These are phyloP conservation scores for Lordiphosa stackelbergi DNA, from an alignment of 1,140 invertebrate species.

Conservation along the genomic window DNA sequence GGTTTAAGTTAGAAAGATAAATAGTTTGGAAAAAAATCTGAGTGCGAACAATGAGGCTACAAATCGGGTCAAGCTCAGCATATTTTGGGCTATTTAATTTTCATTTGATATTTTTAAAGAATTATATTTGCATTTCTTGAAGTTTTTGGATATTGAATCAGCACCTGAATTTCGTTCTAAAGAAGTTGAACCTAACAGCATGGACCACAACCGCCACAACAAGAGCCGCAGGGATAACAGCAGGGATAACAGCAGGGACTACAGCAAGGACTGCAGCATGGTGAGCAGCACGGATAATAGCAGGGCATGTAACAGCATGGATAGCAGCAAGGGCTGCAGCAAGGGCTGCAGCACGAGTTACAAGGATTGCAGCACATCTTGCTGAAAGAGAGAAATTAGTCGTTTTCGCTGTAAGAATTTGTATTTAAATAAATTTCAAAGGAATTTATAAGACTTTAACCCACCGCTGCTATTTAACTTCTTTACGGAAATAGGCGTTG, in stretches of 20 bases:
- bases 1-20: neutral
- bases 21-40: no score
- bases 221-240: slow-evolving; percentile 11
- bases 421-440: no score
- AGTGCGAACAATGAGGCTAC: no score
- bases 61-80: no score
- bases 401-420: no score
- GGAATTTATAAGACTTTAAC: no score
- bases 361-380: slow-evolving; percentile 21
- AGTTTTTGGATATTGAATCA: neutral
- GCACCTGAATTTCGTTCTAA: slow-evolving; percentile 1
- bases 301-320: slow-evolving; percentile 6
- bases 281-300: slow-evolving; percentile 9
- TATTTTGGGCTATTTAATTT: no score
- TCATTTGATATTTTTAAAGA: no score
- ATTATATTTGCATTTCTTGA: no score
- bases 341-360: slow-evolving; percentile 14
- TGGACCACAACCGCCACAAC: neutral
- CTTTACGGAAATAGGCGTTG: no score
- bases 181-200: neutral
- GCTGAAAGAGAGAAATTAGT: neutral
- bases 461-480: no score
- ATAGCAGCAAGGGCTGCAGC: neutral
- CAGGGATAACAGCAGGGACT: slow-evolving; percentile 13
- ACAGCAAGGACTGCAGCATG: slow-evolving; percentile 17